Conservation (phyloP, 2,113 vertebrate species). For the Equus przewalskii region DNA sequence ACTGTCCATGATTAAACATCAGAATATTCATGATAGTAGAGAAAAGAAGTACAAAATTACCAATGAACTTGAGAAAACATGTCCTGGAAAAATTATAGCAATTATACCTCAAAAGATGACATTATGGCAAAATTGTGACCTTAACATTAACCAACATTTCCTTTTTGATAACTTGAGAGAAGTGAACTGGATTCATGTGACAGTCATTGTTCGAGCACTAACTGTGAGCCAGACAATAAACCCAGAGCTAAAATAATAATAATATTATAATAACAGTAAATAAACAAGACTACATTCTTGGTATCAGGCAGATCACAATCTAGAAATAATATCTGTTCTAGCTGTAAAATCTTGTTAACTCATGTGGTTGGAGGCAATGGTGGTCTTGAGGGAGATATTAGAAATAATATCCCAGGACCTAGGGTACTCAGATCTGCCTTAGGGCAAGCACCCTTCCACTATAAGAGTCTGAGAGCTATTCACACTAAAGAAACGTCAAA, state of each 20-base stretch:
- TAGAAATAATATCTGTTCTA: not conserved
- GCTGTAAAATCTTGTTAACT: not conserved
- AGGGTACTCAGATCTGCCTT: not conserved
- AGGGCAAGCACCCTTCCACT: not conserved
- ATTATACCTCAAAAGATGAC: not conserved
- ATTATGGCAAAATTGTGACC: not conserved
- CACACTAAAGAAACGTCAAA: not conserved
- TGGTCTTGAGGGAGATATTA: not conserved
- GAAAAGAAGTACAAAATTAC: not conserved
- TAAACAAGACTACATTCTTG: not conserved
- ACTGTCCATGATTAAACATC: not conserved
- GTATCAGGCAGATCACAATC: not conserved
- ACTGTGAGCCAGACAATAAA: not conserved
- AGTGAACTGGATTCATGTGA: not conserved
- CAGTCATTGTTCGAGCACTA: not conserved
- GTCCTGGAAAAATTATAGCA: not conserved
- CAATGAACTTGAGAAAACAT: not conserved
- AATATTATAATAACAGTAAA: not conserved
- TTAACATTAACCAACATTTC: not conserved
- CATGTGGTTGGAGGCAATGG: not conserved
- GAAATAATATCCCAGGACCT: no score
- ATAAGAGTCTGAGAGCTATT: not conserved
- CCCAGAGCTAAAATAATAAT: not conserved
- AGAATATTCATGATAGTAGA: not conserved
- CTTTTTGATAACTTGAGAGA: not conserved